Evolutionary conservation across 2,888 invertebrate species (phyloP).

Genomic region (Drosophila colorata): DNA sequence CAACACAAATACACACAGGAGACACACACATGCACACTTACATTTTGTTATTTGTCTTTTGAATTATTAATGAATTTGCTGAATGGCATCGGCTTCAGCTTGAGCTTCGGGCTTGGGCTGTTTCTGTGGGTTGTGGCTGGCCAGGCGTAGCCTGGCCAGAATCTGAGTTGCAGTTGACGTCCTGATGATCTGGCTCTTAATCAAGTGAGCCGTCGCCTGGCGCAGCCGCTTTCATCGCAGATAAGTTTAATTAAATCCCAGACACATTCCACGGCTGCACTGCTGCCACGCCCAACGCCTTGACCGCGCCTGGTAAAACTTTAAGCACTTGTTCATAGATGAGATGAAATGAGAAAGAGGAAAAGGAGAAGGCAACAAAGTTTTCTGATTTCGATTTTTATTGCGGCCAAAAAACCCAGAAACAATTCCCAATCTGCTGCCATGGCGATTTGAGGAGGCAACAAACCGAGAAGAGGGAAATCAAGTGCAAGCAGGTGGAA

Average conservation of each 20-base stretch:
- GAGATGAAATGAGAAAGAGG: conserved; percentile 7
- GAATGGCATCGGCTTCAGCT: conserved; percentile 49
- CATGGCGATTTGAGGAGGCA: conserved; percentile 41
- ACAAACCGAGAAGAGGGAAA: neutral
- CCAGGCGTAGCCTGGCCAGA: neutral
- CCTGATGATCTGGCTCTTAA: conserved; percentile 54
- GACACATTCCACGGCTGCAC: conserved; percentile 31
- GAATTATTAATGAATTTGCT: conserved; percentile 83
- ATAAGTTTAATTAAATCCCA: conserved; percentile 74
- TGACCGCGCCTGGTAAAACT: conserved; percentile 47
- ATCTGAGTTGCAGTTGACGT: conserved; percentile 25
- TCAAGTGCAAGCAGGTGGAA: conserved; percentile 29
- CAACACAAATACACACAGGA: conserved; percentile 45
- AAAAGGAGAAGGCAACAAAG: conserved; percentile 39
- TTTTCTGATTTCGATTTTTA: conserved; percentile 74
- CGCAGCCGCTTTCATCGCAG: conserved; percentile 30
- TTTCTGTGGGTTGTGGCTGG: conserved; percentile 1
- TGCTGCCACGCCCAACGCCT: conserved; percentile 28
- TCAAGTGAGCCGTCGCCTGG: conserved; percentile 46
- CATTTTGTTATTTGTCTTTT: conserved; percentile 81
- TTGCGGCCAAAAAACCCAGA: conserved; percentile 54
- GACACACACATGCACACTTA: conserved; percentile 31
- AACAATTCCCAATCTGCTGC: conserved; percentile 46
- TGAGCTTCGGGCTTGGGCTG: conserved; percentile 1
- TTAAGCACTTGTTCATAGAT: conserved; percentile 48